Conservation (phyloP, 2,888 invertebrate genomes). For the Scotopteryx bipunctaria region DNA sequence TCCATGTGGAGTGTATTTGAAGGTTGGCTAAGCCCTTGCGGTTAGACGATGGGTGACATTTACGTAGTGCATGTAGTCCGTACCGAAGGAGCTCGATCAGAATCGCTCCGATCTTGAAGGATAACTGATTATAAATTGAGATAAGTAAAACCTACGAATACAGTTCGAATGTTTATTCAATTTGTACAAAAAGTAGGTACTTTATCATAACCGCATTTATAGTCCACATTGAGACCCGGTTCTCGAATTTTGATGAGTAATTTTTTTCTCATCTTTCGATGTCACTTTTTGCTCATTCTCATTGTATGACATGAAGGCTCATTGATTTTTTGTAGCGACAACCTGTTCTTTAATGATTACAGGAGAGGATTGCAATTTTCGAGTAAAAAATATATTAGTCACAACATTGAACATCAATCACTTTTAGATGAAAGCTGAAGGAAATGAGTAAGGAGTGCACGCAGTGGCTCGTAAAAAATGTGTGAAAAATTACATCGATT, state of each 20-base stretch:
- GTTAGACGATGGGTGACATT: constrained; percentile 57
- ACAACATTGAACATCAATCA: constrained; percentile 69
- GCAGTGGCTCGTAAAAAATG: constrained; percentile 68
- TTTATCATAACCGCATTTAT: neutral
- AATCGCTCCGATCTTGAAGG: constrained; percentile 43
- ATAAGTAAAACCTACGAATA: neutral
- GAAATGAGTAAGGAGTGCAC: constrained; percentile 68
- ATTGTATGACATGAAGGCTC: constrained; percentile 46
- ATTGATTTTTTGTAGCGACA: constrained; percentile 52
- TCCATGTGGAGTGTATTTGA: constrained; percentile 18
- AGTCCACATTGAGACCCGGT: neutral
- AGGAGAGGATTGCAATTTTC: constrained; percentile 56
- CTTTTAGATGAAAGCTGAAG: constrained; percentile 65
- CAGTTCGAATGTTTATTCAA: neutral
- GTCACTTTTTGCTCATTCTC: constrained; percentile 44
- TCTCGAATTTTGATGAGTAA: neutral
- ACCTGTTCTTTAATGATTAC: constrained; percentile 54
- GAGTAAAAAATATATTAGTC: constrained; percentile 54
- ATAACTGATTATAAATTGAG: constrained; percentile 32
- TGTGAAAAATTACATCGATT: constrained; percentile 75
- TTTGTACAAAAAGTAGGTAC: neutral
- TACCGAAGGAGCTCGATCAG: constrained; percentile 47
- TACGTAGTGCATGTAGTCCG: constrained; percentile 51
- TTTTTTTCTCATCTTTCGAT: constrained; percentile 12
- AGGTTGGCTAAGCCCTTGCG: constrained; percentile 47